Conservation (phyloP, 2,888 invertebrate species). For the Imbricaverruca yamaguchii region DNA sequence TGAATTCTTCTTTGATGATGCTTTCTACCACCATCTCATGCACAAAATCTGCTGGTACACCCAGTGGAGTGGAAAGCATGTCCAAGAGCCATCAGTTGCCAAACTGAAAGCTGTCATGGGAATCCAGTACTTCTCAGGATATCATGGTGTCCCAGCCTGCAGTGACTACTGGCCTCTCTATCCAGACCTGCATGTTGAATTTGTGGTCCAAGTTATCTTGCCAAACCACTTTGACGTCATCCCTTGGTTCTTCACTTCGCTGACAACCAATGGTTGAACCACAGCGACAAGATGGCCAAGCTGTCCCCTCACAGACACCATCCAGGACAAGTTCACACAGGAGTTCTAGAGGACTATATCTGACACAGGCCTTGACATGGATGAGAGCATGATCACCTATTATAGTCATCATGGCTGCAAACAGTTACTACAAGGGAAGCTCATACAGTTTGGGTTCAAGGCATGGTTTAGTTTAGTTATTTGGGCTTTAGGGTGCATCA, state of each 20-base stretch:
- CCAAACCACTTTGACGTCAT: neutral
- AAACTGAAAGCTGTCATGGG: neutral
- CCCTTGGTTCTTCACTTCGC: neutral
- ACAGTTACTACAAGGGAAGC: neutral
- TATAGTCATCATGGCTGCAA: neutral
- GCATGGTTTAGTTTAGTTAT: too few species aligned
- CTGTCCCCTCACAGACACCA: neutral
- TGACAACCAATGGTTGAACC: neutral
- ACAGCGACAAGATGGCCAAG: too few species aligned
- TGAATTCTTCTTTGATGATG: too few species aligned
- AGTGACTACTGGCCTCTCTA: neutral
- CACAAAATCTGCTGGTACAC: neutral
- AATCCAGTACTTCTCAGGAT: neutral
- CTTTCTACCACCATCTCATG: too few species aligned
- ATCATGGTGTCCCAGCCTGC: neutral
- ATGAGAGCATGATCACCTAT: neutral
- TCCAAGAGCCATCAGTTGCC: neutral
- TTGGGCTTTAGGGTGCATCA: too few species aligned
- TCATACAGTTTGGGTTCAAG: neutral
- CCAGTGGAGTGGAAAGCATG: neutral
- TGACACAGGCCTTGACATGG: neutral
- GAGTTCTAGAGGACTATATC: neutral
- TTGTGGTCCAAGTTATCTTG: too few species aligned
- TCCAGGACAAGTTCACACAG: too few species aligned
- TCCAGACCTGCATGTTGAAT: neutral